These are phyloP conservation scores for Rousettus leschenaultii DNA, from an alignment of 2,113 vertebrate species.

Conservation along the genomic window DNA sequence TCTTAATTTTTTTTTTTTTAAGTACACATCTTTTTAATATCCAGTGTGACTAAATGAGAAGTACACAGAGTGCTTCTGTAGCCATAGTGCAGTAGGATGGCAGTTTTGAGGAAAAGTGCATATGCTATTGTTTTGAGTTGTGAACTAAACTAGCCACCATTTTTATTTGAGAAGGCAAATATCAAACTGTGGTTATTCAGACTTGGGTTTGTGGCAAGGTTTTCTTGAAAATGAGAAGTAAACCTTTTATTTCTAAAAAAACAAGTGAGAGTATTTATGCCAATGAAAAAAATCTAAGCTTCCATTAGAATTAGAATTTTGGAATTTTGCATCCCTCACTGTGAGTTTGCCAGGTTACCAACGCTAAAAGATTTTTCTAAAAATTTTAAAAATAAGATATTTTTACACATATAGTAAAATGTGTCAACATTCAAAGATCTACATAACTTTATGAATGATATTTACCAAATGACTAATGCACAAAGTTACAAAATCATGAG, in stretches of 20 bases:
- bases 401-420: neutral
- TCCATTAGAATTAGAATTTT: neutral
- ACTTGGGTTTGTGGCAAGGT: neutral
- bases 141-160: neutral
- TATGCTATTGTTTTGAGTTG: neutral
- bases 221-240: constrained; percentile 13
- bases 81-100: neutral
- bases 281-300: neutral
- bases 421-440: neutral
- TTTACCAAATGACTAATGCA: neutral
- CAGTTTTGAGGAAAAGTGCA: neutral
- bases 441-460: neutral
- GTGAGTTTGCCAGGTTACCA: neutral
- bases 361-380: neutral
- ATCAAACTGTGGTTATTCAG: neutral
- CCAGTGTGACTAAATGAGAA: neutral
- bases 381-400: neutral
- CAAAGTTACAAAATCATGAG: neutral
- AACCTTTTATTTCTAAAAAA: neutral
- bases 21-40: neutral
- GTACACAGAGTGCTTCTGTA: neutral
- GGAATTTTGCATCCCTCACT: neutral
- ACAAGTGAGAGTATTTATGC: neutral
- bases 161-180: neutral
- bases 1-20: neutral